These are phyloP conservation scores for Cepaea hortensis DNA, from an alignment of 2,888 invertebrate genomes.

Conservation along the genomic window DNA sequence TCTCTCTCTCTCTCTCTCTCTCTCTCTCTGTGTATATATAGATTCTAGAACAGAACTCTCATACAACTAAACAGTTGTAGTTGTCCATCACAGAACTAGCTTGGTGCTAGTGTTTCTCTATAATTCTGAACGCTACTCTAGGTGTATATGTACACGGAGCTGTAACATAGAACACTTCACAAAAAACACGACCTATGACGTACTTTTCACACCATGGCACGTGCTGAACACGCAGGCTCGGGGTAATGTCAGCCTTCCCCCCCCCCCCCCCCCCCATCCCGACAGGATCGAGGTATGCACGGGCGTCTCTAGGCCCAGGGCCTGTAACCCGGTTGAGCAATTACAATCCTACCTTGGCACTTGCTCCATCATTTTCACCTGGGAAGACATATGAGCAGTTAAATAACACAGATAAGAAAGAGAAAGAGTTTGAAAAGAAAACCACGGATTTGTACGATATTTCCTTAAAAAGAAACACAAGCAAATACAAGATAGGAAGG, in stretches of 20 bases:
- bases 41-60: too few species aligned
- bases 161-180: not conserved
- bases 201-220: not conserved
- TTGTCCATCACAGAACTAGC: too few species aligned
- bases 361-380: constrained; percentile 17
- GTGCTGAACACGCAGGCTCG: not conserved
- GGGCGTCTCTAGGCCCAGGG: not conserved
- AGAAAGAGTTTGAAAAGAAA: not conserved
- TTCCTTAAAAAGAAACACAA: too few species aligned
- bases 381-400: not conserved
- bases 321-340: not conserved
- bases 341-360: constrained; percentile 7
- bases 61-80: too few species aligned
- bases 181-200: not conserved
- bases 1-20: not conserved
- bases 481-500: too few species aligned
- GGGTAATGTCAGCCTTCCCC: not conserved
- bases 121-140: not conserved
- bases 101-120: not conserved
- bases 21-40: too few species aligned
- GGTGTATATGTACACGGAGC: not conserved
- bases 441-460: not conserved
- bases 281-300: not conserved
- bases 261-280: not conserved
- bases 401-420: not conserved